Percentiles rank a stretch among this genome's conserved stretches.
These are phyloP conservation scores for Sebastes matsubarae DNA, from an alignment of 2,797 vertebrate genomes.

Conservation along the genomic window DNA sequence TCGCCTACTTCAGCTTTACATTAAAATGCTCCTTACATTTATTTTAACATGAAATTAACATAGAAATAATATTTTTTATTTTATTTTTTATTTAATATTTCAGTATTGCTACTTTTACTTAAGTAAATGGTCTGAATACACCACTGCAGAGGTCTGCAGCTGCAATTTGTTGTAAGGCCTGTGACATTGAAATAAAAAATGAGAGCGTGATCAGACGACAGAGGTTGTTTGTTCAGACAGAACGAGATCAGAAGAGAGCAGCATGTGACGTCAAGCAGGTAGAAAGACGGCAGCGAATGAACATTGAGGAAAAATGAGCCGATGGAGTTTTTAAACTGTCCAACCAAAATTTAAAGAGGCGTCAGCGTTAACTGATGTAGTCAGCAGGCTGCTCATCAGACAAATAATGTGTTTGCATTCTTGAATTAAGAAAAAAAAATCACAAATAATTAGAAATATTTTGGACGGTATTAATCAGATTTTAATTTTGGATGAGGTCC, in stretches of 20 bases:
- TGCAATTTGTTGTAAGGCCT: neutral
- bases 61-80: neutral
- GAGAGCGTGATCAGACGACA: neutral
- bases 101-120: neutral
- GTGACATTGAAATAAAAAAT: slow-evolving; percentile 6
- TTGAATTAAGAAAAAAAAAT: neutral
- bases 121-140: neutral
- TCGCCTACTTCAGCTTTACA: neutral
- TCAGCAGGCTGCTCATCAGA: no score
- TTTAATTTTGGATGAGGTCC: neutral
- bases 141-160: neutral
- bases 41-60: neutral
- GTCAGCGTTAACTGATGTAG: neutral
- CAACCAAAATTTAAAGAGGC: neutral
- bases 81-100: no score
- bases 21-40: neutral
- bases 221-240: neutral
- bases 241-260: neutral
- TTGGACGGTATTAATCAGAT: neutral
- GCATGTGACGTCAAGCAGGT: neutral
- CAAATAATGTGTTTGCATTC: neutral
- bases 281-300: neutral
- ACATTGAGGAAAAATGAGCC: neutral
- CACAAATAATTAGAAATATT: neutral
- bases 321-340: neutral